Base-by-base conservation (phyloP, 1,140 invertebrate genomes). In the Ostrea edulis region DNA sequence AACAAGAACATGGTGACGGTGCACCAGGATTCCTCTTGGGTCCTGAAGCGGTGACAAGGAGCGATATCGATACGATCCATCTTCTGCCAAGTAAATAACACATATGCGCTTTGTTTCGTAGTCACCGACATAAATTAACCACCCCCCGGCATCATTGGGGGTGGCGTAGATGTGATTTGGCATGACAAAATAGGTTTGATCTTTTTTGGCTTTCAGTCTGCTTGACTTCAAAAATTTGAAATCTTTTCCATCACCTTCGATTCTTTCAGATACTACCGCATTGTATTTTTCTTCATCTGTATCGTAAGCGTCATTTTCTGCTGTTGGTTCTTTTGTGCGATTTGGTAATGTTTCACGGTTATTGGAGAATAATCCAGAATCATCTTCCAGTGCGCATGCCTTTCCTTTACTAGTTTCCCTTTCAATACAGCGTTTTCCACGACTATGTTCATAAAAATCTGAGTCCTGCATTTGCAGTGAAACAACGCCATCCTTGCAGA, bases 41-140 rank as follows among this genome's bases (percentile, higher is more conserved):
- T 87, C 82, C 2, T 51, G 35, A 22, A 87, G 22, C 3, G 82
- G 86, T 62, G 83, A 1, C 7, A 82, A 83, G 44, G 82, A 51
- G 8, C 65, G 86, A 53, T 52, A 12, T 3, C 58, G 65, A 83
- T 20, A 22, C 17, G 17, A 14, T 25, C 35, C 12, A 54, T 81
- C 53, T 20, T 87, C n/a, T 25, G 62, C 51, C 44, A 87, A 44
- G 22, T 68, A 65, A 53, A 87, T 52, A 20, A 84, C 54, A 17
- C 55, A 65, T 2, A 87, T 35, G 20, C 44, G 81, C 4, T 44
- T 35, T 22, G 81, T 83, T 65, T 82, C 81, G 14, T 87, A 87
- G 22, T 87, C 86, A 0, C 81, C 83, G 0, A 87, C 86, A 65
- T 25, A 87, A 12, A 86, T 82, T 8, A 81, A 53, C 82, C 25